Evolutionary conservation across 2,797 vertebrate species (phyloP).

Genomic region (Miichthys miiuy): DNA sequence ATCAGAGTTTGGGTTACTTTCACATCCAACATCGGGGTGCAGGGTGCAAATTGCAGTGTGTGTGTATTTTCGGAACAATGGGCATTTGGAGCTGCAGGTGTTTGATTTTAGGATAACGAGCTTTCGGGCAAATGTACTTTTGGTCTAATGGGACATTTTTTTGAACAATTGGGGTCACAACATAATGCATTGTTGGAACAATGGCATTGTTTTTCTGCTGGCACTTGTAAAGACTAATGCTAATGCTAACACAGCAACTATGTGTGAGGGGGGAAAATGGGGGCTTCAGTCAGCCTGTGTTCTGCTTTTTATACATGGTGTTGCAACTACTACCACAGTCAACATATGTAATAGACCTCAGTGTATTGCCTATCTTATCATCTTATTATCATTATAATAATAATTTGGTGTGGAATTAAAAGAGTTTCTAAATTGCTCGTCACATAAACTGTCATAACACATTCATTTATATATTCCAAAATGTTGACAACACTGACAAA

Average conservation of each 20-base stretch:
- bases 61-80: no score
- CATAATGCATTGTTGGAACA: no score
- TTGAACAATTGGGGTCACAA: no score
- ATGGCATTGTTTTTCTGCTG: neutral
- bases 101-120: no score
- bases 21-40: no score
- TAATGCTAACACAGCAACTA: constrained; percentile 4
- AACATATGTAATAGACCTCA: neutral
- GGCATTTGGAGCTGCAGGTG: no score
- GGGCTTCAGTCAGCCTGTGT: no score
- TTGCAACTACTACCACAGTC: neutral
- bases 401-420: neutral
- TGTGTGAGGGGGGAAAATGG: neutral
- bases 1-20: no score
- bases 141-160: no score
- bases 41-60: no score
- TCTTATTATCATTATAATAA: no score
- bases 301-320: neutral
- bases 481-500: neutral
- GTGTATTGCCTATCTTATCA: neutral
- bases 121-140: no score
- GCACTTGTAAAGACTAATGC: neutral
- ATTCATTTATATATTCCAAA: neutral
- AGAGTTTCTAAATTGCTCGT: neutral
- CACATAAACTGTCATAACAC: neutral